These are phyloP conservation scores for Drosophila triauraria DNA, from an alignment of 1,140 invertebrate genomes.

Conservation along the genomic window DNA sequence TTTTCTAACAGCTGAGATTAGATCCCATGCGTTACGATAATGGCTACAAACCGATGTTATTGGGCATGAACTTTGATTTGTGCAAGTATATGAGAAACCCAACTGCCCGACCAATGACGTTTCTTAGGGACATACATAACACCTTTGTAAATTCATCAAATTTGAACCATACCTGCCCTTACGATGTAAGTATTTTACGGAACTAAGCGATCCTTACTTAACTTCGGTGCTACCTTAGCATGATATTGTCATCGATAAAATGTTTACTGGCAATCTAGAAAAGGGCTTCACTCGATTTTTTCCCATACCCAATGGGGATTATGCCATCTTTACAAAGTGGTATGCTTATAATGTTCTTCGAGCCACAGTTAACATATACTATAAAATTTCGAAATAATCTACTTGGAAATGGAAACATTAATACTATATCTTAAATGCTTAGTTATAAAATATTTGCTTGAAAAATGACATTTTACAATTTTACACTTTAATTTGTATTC, in stretches of 20 bases:
- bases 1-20: not conserved
- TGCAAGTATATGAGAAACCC: slow-evolving; percentile 27
- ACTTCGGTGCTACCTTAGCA: slow-evolving; percentile 15
- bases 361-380: not conserved
- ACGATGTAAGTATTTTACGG: slow-evolving; percentile 18
- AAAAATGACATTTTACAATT: no score
- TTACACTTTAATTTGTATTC: no score
- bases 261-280: slow-evolving; percentile 42
- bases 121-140: not conserved
- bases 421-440: not conserved
- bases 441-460: no score
- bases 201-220: not conserved
- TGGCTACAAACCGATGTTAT: slow-evolving; percentile 33
- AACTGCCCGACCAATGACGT: not conserved
- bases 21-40: slow-evolving; percentile 10
- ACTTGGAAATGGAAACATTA: not conserved
- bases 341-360: not conserved
- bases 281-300: not conserved
- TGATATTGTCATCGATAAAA: slow-evolving; percentile 29
- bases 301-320: slow-evolving; percentile 38
- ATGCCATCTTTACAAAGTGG: slow-evolving; percentile 22
- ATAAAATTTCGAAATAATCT: slow-evolving; percentile 1
- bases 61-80: slow-evolving; percentile 21
- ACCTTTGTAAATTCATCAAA: slow-evolving; percentile 14
- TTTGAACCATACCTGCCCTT: slow-evolving; percentile 38